Conservation (phyloP, 2,888 invertebrate genomes). For the Allacma fusca region DNA sequence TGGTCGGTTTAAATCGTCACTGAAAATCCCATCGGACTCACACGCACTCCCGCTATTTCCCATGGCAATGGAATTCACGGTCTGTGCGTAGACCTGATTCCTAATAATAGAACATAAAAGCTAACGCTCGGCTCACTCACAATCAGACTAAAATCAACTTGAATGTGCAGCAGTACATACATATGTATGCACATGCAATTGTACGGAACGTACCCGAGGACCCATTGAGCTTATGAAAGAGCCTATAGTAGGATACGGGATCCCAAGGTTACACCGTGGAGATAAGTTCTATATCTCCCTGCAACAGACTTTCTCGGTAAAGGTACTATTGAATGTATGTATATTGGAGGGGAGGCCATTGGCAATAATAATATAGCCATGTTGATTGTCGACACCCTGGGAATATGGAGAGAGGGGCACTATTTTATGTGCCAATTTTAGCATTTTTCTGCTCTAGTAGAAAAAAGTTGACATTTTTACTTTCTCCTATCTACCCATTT, state of each 20-base stretch:
- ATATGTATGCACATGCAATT: not conserved
- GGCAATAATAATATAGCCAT: slow-evolving; percentile 11
- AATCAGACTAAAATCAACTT: not conserved
- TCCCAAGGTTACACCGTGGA: not conserved
- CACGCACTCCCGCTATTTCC: slow-evolving; percentile 8
- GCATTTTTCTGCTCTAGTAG: slow-evolving; percentile 14
- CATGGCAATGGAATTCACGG: slow-evolving; percentile 3
- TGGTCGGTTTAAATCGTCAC: slow-evolving; percentile 7
- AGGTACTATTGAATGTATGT: not conserved
- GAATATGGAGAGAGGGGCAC: slow-evolving; percentile 9
- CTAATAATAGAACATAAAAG: slow-evolving; percentile 12
- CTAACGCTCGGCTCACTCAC: not conserved
- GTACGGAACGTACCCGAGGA: not conserved
- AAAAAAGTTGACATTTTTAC: slow-evolving; percentile 34
- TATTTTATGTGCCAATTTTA: slow-evolving; percentile 33
- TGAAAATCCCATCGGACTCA: not conserved
- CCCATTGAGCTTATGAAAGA: not conserved
- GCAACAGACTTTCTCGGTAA: not conserved
- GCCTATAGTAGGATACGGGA: not conserved
- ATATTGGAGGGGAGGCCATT: not conserved
- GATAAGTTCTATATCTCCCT: slow-evolving; percentile 7
- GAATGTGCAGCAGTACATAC: not conserved
- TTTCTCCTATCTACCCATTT: slow-evolving; percentile 11
- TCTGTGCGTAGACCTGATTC: slow-evolving; percentile 5
- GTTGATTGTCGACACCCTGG: slow-evolving; percentile 16